Evolutionary conservation across 2,888 invertebrate genomes (phyloP), one percentile per base, ranked within the genome.

Genomic region (Andrena haemorrhoa): DNA sequence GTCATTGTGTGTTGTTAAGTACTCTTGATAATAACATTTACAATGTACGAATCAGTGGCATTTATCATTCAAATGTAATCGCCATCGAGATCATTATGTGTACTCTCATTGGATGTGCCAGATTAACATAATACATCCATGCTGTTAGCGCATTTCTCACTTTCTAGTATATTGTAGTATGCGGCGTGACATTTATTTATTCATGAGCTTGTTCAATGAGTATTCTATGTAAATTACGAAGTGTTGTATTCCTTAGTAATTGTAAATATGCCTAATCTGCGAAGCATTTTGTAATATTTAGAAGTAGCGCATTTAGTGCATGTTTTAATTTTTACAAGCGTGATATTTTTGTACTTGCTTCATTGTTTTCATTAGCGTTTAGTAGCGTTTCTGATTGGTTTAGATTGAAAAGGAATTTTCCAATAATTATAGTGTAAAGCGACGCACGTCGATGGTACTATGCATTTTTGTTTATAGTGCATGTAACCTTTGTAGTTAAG

Each of bases 121-220:
- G 12, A 81, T 75, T 81, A 75, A 75, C 75, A 81, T 82, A 81
- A 82, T 80, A 74, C 74, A 84, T 84, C 68, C 41, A 75, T 68
- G 78, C 83, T 79, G 79, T 79, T 83, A 78, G 75, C 78, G 79
- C 58, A 79, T 79, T 53, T 61, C 68, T 78, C 12, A 72, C 16
- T 79, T 41, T 35, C 49, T 26, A 31, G 23, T 75, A 70, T 69
- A 26, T 78, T 26, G 33, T 26, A 64, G 35, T 60, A 61, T 70
- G 79, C 82, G 74, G 60, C 77, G 51, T 53, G 53, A 74, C 23
- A 71, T 56, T 16, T 53, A 63, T 58, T 61, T 71, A 71, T 63
- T 23, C n/a, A 70, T 72, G 75, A 64, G 72, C 71, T 81, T 72
- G 73, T 78, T 51, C 29, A 47, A 72, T 65, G 31, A 68, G 49